Base-by-base conservation (phyloP, 2,888 invertebrate species). In the Scaptomyza reducta region DNA sequence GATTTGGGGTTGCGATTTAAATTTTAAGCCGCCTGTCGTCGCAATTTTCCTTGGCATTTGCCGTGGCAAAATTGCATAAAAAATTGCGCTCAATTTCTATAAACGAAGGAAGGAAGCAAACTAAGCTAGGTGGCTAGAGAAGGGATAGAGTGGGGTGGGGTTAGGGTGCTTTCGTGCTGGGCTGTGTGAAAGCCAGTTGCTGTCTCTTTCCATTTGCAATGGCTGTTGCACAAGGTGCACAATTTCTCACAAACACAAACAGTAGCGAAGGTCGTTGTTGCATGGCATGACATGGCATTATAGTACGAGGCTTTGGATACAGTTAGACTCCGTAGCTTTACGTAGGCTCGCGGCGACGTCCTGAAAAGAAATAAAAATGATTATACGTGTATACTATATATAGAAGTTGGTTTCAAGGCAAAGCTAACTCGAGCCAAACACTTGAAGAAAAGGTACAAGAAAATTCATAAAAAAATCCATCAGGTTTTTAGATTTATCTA, bases 171-270 rank as follows among this genome's bases (percentile, higher is more conserved):
- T 58, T 31, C 38, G 27, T 25, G 16, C 47, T 18, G 22, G 10
- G 33, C 22, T 38, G 22, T 50, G 14, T 35, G 38, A 50, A 50
- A 38, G 22, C 22, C 49, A 22, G 16, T 47, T 41, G 46, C 69
- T 63, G 51, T 60, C 63, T 49, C 68, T 42, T 55, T 68, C 55
- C 22, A 31, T 61, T 58, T 33, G 53, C 55, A 65, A 35, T 50
- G 35, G 70, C 14, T 16, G 14, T 61, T 58, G 70, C 86, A 85
- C 86, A 85, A 87, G 84, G 86, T 85, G 84, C 86, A 87, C 67
- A 74, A 59, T 77, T 87, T 85, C 84, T 77, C 84, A 85, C 74
- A n/a, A 18, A 35, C 14, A 35, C 50, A 16, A 13, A 13, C 38
- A 29, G 13, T 33, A 33, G 58, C 75, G 87, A 83, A 83, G 87